phyloP scores from a whole-genome alignment of 2,797 vertebrate genomes.

The Gephyroberyx darwinii region DNA sequence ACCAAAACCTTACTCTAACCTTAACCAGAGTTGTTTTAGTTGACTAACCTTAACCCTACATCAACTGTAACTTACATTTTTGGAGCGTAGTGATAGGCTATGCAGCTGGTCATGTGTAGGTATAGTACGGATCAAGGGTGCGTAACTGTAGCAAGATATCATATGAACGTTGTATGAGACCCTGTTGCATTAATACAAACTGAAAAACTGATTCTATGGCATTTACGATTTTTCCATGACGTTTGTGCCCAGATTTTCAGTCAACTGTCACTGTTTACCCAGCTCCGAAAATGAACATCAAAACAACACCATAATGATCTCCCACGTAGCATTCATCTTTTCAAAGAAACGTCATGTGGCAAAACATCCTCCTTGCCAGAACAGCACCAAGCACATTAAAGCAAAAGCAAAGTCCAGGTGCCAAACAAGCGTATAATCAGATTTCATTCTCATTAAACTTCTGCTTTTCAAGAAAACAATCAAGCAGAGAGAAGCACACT shows the following conservation, averaged over 20 bases:
- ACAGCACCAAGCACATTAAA: slow-evolving; percentile 6
- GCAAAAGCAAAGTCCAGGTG: slow-evolving; percentile 44
- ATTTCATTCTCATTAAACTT: slow-evolving; percentile 63
- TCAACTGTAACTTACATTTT: no score
- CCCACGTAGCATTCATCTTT: slow-evolving; percentile 14
- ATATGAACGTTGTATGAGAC: no score
- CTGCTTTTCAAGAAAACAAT: slow-evolving; percentile 59
- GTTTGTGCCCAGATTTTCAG: background rate
- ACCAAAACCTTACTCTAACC: no score
- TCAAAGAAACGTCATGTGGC: slow-evolving; percentile 21
- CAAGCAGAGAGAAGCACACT: slow-evolving; percentile 53
- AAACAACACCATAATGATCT: slow-evolving; percentile 14
- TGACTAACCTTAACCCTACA: no score
- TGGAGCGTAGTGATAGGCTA: no score
- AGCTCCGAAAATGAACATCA: background rate
- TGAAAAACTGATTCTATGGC: background rate
- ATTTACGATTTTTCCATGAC: background rate
- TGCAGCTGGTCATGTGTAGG: no score
- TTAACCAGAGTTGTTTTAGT: no score
- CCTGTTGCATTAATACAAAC: background rate
- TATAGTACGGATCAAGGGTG: no score
- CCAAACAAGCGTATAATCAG: slow-evolving; percentile 64
- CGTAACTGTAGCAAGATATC: no score
- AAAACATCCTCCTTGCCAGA: slow-evolving; percentile 23
- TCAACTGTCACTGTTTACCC: background rate